These are phyloP conservation scores for Lydus trimaculatus DNA, from an alignment of 2,888 invertebrate species.

Conservation along the genomic window DNA sequence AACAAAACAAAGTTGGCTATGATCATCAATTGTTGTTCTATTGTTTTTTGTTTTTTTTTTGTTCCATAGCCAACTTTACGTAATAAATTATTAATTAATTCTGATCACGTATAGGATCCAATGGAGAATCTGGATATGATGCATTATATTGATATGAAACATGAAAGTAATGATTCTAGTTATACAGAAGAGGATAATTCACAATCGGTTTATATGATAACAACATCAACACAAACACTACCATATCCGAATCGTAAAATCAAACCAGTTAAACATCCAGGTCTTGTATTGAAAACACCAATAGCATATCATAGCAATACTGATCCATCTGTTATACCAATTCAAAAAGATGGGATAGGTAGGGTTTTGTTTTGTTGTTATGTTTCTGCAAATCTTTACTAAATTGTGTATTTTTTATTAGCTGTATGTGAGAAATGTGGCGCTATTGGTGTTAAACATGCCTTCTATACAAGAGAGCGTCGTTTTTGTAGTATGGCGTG, in stretches of 20 bases:
- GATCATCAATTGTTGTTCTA: not conserved
- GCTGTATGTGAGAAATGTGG: conserved; percentile 87
- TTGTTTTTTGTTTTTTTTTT: no score
- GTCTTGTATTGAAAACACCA: conserved; percentile 76
- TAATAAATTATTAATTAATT: not conserved
- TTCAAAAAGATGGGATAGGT: conserved; percentile 91
- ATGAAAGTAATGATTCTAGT: conserved; percentile 59
- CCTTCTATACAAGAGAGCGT: conserved; percentile 84
- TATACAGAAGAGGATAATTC: conserved; percentile 62
- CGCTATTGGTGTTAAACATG: conserved; percentile 84
- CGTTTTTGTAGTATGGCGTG: conserved; percentile 84
- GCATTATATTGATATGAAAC: conserved; percentile 57
- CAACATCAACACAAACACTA: conserved; percentile 65
- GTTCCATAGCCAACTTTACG: not conserved
- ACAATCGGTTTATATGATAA: conserved; percentile 61
- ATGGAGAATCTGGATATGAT: conserved; percentile 60
- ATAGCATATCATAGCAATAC: conserved; percentile 81
- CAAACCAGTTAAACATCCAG: conserved; percentile 77
- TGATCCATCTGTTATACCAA: conserved; percentile 85
- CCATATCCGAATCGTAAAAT: conserved; percentile 69
- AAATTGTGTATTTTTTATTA: conserved; percentile 52
- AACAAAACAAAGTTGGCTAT: not conserved
- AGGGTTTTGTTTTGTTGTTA: conserved; percentile 55
- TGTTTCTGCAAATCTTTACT: conserved; percentile 16
- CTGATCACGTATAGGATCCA: conserved; percentile 47